phyloP scores from a whole-genome alignment of 2,888 invertebrate species.

The Idaea dimidiata region DNA sequence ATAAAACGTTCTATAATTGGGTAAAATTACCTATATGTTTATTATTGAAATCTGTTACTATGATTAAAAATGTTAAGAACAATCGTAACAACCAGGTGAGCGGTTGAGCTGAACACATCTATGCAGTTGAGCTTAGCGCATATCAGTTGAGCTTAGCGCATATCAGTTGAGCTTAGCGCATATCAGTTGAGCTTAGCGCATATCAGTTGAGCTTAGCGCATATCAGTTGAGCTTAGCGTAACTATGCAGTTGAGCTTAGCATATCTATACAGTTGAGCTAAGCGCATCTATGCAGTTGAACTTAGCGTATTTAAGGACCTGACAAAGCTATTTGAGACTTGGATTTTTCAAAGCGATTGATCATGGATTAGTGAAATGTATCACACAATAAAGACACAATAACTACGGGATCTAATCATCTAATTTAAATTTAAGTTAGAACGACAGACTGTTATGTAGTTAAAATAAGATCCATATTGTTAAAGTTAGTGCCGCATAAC shows the following conservation, averaged over 20 bases:
- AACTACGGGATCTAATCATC: conserved; percentile 45
- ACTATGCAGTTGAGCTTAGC: neutral
- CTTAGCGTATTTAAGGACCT: neutral
- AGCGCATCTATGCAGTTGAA: neutral
- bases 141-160: neutral
- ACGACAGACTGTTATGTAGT: conserved; percentile 60
- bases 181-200: neutral
- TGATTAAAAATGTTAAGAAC: too few species aligned
- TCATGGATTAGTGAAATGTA: neutral
- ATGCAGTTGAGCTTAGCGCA: neutral
- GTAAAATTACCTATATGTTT: too few species aligned
- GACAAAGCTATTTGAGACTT: too few species aligned
- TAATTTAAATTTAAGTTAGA: conserved; percentile 56
- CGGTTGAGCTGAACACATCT: neutral
- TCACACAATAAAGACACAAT: conserved; percentile 23
- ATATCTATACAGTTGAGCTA: neutral
- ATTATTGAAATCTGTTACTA: too few species aligned
- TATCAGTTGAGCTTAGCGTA: neutral
- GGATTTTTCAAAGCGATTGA: too few species aligned
- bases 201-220: neutral
- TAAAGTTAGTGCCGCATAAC: neutral
- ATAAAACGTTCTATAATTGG: too few species aligned
- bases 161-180: neutral
- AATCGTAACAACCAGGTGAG: neutral
- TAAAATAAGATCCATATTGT: conserved; percentile 33